Evolutionary conservation across 2,888 invertebrate genomes (phyloP), one percentile per base, ranked within the genome.

Genomic region (Tiphia femorata): DNA sequence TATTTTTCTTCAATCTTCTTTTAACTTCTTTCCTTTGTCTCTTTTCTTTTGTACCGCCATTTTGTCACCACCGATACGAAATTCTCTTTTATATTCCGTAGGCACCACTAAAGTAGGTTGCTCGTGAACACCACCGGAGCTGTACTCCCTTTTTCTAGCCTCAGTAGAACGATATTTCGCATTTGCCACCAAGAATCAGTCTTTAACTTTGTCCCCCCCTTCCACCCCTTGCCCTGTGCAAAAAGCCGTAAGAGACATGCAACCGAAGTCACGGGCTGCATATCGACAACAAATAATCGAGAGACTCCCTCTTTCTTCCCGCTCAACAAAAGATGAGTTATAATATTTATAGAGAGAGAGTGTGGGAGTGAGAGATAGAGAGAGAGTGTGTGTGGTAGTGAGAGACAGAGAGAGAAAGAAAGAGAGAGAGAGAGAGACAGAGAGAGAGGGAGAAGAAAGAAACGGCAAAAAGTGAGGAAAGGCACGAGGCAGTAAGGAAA

Each of bases 91-190:
- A 70, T 66, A 76, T 77, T 78, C 78, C 67, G 81, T 82, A 82
- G 79, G 78, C 79, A 81, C 79, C n/a, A 79, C 76, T 76, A 79
- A 77, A 77, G 81, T 82, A 82, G 80, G 82, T 82, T 80, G 82
- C 81, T 82, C 80, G 81, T 81, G 78, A 80, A 81, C 80, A 82
- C 59, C 68, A 58, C 77, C 78, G 78, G 78, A 79, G 77, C 76
- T 76, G 76, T 76, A 53, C 33, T 55, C 62, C 59, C 57, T 52
- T 60, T 64, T 58, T 67, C 53, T 68, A 62, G 58, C 63, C 63
- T 69, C 54, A 52, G 60, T 62, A 68, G 60, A 56, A 69, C 56
- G 50, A 58, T 56, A 35, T 51, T 50, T 48, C 53, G 58, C 57
- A 63, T 63, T 59, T 58, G 49, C 58, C 53, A 58, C 50, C 37